Evolutionary conservation across 2,888 invertebrate species (phyloP).

Genomic region (Sphaerophoria taeniata): DNA sequence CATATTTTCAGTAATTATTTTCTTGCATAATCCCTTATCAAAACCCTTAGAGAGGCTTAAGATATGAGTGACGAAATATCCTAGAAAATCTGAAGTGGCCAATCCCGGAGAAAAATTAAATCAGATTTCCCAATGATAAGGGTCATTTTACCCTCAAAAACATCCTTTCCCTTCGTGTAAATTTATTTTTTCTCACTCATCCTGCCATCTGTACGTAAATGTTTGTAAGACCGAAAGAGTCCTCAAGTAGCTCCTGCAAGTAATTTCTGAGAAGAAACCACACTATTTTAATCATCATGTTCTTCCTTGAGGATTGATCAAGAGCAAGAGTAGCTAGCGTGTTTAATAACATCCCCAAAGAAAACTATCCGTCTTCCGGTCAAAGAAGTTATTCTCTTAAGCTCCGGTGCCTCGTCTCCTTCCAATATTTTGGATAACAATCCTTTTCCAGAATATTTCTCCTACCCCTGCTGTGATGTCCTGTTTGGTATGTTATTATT

Average conservation of each 20-base stretch:
- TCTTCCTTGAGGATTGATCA: conserved; percentile 69
- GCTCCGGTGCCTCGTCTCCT: conserved; percentile 51
- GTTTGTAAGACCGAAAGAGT: not conserved
- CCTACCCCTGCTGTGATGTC: not conserved
- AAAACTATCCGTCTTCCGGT: conserved; percentile 70
- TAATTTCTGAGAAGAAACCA: conserved; percentile 69
- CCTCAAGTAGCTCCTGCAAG: conserved; percentile 56
- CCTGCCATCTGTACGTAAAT: not conserved
- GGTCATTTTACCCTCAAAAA: conserved; percentile 49
- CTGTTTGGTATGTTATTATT: conserved; percentile 73
- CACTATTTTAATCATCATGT: conserved; percentile 73
- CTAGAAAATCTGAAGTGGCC: conserved; percentile 51
- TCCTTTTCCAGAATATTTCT: conserved; percentile 3
- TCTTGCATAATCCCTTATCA: conserved; percentile 66
- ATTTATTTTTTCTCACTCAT: not conserved
- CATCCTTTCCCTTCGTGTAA: not conserved
- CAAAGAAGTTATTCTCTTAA: conserved; percentile 73
- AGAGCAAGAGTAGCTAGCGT: not conserved
- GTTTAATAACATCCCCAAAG: conserved; percentile 50
- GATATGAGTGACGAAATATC: conserved; percentile 69
- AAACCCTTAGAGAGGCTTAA: conserved; percentile 41
- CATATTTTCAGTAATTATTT: conserved; percentile 67
- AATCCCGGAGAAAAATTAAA: conserved; percentile 61
- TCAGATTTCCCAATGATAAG: conserved; percentile 67
- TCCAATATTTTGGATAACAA: conserved; percentile 58